A percentile compares a stretch with the other conserved stretches of the same genome.
These are phyloP conservation scores for Cyclophora punctaria DNA, from an alignment of 2,888 invertebrate genomes.

Conservation along the genomic window DNA sequence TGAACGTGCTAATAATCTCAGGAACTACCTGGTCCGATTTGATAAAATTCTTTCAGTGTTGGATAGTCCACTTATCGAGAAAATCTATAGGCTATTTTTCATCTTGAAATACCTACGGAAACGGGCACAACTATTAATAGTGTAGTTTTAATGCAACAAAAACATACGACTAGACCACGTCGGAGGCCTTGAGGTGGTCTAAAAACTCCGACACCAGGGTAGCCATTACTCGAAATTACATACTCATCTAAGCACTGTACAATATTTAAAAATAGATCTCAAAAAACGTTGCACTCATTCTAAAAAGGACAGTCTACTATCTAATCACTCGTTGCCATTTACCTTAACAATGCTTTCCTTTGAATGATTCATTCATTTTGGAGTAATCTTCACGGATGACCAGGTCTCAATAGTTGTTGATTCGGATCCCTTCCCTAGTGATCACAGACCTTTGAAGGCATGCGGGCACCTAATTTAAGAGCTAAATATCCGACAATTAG, in stretches of 20 bases:
- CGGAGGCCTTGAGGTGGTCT: neutral
- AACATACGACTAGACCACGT: neutral
- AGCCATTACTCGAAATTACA: neutral
- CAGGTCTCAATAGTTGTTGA: constrained; percentile 14
- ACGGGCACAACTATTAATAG: neutral
- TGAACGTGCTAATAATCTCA: too few relatives aligned
- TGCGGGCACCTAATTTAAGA: constrained; percentile 12
- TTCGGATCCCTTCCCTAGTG: constrained; percentile 15
- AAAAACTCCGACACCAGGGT: neutral
- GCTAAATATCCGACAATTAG: constrained; percentile 1
- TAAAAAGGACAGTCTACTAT: neutral
- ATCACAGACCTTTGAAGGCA: constrained; percentile 7
- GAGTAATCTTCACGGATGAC: constrained; percentile 21
- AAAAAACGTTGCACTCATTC: neutral
- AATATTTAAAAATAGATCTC: neutral
- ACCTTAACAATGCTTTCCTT: constrained; percentile 4
- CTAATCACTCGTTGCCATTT: neutral
- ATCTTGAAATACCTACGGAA: too few relatives aligned
- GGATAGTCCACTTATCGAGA: too few relatives aligned
- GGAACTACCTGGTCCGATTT: too few relatives aligned
- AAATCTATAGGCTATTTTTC: too few relatives aligned
- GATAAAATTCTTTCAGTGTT: too few relatives aligned
- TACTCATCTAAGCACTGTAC: neutral
- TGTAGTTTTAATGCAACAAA: neutral
- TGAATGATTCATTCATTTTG: constrained; percentile 21